Conservation (phyloP, 2,888 invertebrate genomes). For the Stenoptilia bipunctidactyla region DNA sequence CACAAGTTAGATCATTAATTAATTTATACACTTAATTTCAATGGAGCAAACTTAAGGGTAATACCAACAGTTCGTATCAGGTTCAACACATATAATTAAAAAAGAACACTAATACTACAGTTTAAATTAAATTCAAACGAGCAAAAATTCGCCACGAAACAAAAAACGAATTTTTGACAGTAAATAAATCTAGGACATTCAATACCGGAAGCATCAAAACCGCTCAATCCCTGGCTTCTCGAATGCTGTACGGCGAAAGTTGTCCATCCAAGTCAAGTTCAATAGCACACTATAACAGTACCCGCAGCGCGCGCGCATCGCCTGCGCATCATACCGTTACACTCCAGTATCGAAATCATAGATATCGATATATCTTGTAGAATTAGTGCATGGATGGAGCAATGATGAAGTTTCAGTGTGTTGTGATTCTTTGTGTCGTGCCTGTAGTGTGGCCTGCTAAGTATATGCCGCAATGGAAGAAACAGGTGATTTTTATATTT, state of each 20-base stretch:
- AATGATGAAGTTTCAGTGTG: slow-evolving; percentile 29
- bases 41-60: no score
- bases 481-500: no score
- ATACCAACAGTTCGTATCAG: no score
- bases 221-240: neutral
- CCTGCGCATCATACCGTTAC: slow-evolving; percentile 11
- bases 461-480: slow-evolving; percentile 85
- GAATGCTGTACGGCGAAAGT: slow-evolving; percentile 51
- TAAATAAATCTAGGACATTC: no score
- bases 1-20: no score
- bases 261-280: slow-evolving; percentile 50
- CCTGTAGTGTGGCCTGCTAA: slow-evolving; percentile 51
- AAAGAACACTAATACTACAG: no score
- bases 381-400: slow-evolving; percentile 16
- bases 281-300: slow-evolving; percentile 60
- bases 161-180: no score
- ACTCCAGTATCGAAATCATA: neutral
- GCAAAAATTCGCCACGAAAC: no score
- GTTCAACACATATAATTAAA: no score
- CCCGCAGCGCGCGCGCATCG: slow-evolving; percentile 27
- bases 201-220: no score
- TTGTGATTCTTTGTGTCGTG: slow-evolving; percentile 32
- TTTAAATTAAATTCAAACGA: no score
- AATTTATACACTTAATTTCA: no score
- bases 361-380: neutral